These are phyloP conservation scores for Scolanthus callimorphus DNA, from an alignment of 92 coral and sea anemone genomes.

Conservation along the genomic window DNA sequence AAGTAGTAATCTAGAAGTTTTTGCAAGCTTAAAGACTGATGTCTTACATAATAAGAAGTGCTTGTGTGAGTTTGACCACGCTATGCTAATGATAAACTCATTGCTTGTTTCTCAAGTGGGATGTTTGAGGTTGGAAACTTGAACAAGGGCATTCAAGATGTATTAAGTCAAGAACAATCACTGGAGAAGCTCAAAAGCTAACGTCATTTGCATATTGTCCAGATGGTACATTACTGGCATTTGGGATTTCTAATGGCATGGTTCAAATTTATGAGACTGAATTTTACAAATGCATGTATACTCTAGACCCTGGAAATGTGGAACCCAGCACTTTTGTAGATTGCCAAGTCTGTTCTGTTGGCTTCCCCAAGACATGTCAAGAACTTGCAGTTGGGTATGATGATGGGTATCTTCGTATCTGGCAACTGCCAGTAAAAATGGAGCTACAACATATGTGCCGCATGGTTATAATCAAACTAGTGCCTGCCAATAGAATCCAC, in stretches of 20 bases:
- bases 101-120: constrained; percentile 57
- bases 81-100: constrained; percentile 32
- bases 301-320: constrained; percentile 16
- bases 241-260: constrained; percentile 63
- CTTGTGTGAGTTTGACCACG: constrained; percentile 68
- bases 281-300: constrained; percentile 26
- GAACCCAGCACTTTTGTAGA: neutral
- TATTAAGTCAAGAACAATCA: constrained; percentile 28
- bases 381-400: constrained; percentile 77
- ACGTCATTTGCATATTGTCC: constrained; percentile 55
- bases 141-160: constrained; percentile 28
- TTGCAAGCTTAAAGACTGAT: constrained; percentile 32
- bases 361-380: constrained; percentile 79
- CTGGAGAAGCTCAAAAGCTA: constrained; percentile 22
- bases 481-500: constrained; percentile 45
- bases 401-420: constrained; percentile 60
- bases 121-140: constrained; percentile 54
- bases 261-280: constrained; percentile 55
- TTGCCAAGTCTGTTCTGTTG: constrained; percentile 54
- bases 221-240: constrained; percentile 69
- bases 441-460: constrained; percentile 82
- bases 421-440: constrained; percentile 84
- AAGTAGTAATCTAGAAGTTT: constrained; percentile 53
- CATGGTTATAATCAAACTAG: constrained; percentile 50
- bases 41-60: constrained; percentile 26